phyloP scores from a whole-genome alignment of 2,797 vertebrate species.

The Bovichtus diacanthus region DNA sequence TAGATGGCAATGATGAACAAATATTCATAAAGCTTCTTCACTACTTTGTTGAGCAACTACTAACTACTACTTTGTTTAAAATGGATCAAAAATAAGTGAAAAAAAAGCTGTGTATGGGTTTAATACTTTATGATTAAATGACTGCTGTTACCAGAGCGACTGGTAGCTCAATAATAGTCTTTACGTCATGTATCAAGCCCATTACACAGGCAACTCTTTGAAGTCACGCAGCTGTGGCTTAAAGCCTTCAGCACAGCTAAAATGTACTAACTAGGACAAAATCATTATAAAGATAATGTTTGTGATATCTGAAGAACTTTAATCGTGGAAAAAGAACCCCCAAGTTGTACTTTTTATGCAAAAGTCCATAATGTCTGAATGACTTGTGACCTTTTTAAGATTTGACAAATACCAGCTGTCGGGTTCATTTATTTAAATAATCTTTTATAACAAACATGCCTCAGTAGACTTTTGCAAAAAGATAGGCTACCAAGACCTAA shows the following conservation, averaged over 20 bases:
- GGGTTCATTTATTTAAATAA: conserved; percentile 35
- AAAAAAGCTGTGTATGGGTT: conserved; percentile 27
- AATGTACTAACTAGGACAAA: conserved; percentile 37
- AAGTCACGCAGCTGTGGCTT: conserved; percentile 46
- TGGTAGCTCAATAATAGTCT: conserved; percentile 37
- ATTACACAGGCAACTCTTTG: conserved; percentile 48
- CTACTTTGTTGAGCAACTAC: conserved; percentile 7
- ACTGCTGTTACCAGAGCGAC: conserved; percentile 29
- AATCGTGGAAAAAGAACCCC: conserved; percentile 57
- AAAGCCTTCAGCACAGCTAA: conserved; percentile 29
- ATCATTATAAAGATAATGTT: conserved; percentile 42
- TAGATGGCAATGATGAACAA: conserved; percentile 81
- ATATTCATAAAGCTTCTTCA: conserved; percentile 10
- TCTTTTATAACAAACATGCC: conserved; percentile 44
- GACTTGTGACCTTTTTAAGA: conserved; percentile 30
- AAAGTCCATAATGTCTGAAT: conserved; percentile 30
- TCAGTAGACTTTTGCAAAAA: conserved; percentile 25
- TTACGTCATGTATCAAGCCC: conserved; percentile 28
- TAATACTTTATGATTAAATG: conserved; percentile 29
- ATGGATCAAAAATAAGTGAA: conserved; percentile 30
- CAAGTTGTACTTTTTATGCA: conserved; percentile 36
- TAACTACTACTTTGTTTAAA: conserved; percentile 33
- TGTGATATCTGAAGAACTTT: conserved; percentile 38
- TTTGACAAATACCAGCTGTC: conserved; percentile 56
- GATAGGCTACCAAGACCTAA: conserved; percentile 1